Evolutionary conservation across 2,888 invertebrate species (phyloP).

Genomic region (Polymixis flavicincta): DNA sequence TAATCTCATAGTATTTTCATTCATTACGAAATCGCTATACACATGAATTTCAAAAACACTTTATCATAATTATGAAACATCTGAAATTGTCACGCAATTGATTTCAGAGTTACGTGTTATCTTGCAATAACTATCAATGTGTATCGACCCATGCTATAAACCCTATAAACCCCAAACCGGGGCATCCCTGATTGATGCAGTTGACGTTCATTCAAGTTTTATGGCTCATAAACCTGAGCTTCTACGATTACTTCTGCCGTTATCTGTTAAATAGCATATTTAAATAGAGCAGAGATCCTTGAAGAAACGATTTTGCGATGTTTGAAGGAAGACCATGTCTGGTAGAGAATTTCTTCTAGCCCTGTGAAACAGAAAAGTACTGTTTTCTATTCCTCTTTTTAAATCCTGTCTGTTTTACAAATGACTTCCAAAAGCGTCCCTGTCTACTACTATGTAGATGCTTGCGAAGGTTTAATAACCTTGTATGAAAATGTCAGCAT

Average conservation of each 20-base stretch:
- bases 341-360: no score
- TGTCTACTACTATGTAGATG: no score
- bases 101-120: conserved; percentile 9
- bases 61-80: no score
- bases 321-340: not conserved
- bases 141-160: not conserved
- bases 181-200: conserved; percentile 30
- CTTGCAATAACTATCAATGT: conserved; percentile 18
- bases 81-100: no score
- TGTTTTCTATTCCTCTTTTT: no score
- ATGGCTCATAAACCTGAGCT: conserved; percentile 42
- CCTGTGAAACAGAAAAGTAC: no score
- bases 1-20: not conserved
- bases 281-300: not conserved
- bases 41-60: no score
- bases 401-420: no score
- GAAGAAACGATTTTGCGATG: no score
- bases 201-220: conserved; percentile 25
- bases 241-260: not conserved
- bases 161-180: conserved; percentile 13
- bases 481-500: not conserved
- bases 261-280: conserved; percentile 30
- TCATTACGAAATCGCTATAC: not conserved
- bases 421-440: no score
- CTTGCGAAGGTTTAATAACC: no score